Base-by-base conservation (phyloP, 2,797 vertebrate genomes). In the Ctenopoma multispine region DNA sequence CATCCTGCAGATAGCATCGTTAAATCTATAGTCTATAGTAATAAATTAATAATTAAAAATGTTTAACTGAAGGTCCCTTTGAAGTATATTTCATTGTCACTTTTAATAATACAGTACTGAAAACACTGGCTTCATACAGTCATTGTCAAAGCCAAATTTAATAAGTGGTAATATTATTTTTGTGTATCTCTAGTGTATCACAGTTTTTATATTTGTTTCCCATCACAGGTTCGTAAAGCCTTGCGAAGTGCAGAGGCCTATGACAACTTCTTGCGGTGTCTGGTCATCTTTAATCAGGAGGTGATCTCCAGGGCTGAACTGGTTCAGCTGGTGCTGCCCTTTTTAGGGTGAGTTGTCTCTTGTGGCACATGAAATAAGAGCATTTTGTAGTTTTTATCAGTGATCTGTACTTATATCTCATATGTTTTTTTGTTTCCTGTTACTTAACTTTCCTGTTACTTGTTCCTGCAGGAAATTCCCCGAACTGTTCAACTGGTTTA, bases 271-370 rank as follows among this genome's bases (percentile, higher is more conserved):
- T 89, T 99, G 69, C 96, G 98, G 40, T 99, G 98, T 90, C 93
- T 99, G 90, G 95, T 98, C 51, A 97, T 99, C 89, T 99, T 99
- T 85, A 99, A 99, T 86, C 98, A 99, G 92, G 98, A 99, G 90
- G 97, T 99, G 72, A 98, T 99, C 76, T 99, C 98, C 63, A 93
- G 97, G 64, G 93, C 97, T 0, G 98, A 99, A 75, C 96, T 99
- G 0, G 98, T 99, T 67, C 98, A 99, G 89, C 93, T 99, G 44
- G 97, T 99, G 70, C 95, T 97, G 77, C 98, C 98, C 0, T 99
- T 99, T 85, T 91, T 99, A 79, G 98, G 97, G 98, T 99, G 89
- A 95, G 96, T 41, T 15, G 0, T 43, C 1, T 44, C 2, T 21
- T 4, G 34, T n/a, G 3, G 8, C 4, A 18, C 15, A 44, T 13